phyloP scores from a whole-genome alignment of 2,113 vertebrate species.

The Siphamia tubifer region DNA sequence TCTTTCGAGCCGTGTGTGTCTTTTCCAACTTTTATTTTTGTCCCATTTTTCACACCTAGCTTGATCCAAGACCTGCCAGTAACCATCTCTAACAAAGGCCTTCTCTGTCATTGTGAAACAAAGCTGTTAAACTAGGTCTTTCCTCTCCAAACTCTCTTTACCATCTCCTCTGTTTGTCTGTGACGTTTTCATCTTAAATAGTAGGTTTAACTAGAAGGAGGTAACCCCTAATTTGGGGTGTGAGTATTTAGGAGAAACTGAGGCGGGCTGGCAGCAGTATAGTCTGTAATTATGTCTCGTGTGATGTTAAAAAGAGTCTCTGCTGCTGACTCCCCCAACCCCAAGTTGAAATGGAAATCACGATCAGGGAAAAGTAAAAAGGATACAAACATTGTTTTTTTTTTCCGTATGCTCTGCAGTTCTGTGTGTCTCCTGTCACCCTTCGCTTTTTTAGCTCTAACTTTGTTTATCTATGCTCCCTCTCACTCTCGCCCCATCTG shows the following conservation, averaged over 20 bases:
- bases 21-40: slow-evolving; percentile 49
- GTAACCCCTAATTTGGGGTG: slow-evolving; percentile 76
- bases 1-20: slow-evolving; percentile 25
- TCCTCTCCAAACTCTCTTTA: slow-evolving; percentile 34
- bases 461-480: slow-evolving; percentile 49
- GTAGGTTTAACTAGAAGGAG: slow-evolving; percentile 57
- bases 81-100: slow-evolving; percentile 43
- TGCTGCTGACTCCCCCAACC: slow-evolving; percentile 56
- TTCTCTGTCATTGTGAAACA: slow-evolving; percentile 50
- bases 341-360: slow-evolving; percentile 58
- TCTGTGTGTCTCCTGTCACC: not conserved
- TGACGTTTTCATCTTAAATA: slow-evolving; percentile 64
- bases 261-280: slow-evolving; percentile 45
- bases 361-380: slow-evolving; percentile 33
- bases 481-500: slow-evolving; percentile 30
- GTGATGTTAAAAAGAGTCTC: slow-evolving; percentile 70
- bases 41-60: slow-evolving; percentile 63
- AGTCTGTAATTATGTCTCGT: slow-evolving; percentile 69
- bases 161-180: slow-evolving; percentile 31
- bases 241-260: slow-evolving; percentile 76
- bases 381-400: slow-evolving; percentile 27
- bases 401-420: slow-evolving; percentile 29
- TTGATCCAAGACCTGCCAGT: slow-evolving; percentile 35
- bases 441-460: slow-evolving; percentile 1
- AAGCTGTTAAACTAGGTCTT: slow-evolving; percentile 51